Evolutionary conservation across 1,140 invertebrate genomes (phyloP).

Genomic region (Calliphora vicina): DNA sequence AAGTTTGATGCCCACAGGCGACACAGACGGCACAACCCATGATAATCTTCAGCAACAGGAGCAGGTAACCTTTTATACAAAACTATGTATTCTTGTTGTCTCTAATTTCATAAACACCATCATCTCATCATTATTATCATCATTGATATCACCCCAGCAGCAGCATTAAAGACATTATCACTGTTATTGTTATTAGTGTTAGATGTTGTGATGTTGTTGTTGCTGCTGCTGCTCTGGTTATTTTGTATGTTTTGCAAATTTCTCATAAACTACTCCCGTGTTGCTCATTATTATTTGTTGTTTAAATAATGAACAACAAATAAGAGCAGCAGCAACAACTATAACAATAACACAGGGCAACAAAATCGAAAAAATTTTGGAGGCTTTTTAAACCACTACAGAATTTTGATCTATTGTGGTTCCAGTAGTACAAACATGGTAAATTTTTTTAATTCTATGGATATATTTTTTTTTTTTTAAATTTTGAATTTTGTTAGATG

Average conservation of each 20-base stretch:
- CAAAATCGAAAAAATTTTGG: too few species aligned
- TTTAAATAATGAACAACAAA: neutral
- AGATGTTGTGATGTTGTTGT: neutral
- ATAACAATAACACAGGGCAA: too few species aligned
- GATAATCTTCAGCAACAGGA: slow-evolving; percentile 41
- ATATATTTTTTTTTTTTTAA: too few species aligned
- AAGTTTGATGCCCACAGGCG: slow-evolving; percentile 38
- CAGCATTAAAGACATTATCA: neutral
- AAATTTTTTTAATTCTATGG: too few species aligned
- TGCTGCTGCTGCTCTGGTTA: neutral
- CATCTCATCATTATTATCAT: neutral
- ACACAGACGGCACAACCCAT: slow-evolving; percentile 6
- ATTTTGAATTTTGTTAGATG: too few species aligned
- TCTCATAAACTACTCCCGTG: slow-evolving; percentile 4
- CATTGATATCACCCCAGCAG: neutral
- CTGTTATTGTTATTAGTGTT: neutral
- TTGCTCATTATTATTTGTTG: slow-evolving; percentile 9
- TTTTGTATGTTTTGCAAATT: neutral
- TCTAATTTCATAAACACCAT: neutral
- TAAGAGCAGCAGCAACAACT: neutral
- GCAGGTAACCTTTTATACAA: slow-evolving; percentile 25
- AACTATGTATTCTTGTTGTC: neutral
- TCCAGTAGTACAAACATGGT: too few species aligned
- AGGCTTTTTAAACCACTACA: too few species aligned
- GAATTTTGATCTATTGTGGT: too few species aligned